Conservation (phyloP, 1,140 invertebrate genomes). For the Aphelinus atriplicis region DNA sequence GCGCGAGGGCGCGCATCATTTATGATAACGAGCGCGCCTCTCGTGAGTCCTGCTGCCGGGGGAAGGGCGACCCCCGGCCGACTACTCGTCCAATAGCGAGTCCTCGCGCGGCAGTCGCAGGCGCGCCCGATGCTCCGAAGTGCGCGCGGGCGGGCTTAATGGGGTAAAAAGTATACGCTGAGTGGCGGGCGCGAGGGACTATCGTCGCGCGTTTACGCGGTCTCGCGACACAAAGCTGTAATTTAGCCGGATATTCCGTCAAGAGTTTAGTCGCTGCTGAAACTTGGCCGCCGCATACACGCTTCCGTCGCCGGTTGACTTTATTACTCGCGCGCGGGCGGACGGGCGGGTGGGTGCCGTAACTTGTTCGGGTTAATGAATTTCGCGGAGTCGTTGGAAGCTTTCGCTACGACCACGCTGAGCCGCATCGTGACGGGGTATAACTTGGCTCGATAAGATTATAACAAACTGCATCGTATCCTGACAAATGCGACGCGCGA, state of each 20-base stretch:
- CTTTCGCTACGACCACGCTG: conserved; percentile 6
- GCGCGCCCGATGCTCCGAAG: too few species aligned
- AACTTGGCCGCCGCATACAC: conserved; percentile 12
- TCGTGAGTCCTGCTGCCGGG: too few species aligned
- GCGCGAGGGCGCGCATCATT: not conserved
- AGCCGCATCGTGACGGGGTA: not conserved
- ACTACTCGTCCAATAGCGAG: too few species aligned
- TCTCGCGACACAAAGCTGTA: not conserved
- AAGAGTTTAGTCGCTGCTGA: conserved; percentile 29
- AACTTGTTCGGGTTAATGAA: conserved; percentile 36
- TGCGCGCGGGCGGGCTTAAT: too few species aligned
- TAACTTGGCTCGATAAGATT: conserved; percentile 16
- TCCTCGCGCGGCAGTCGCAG: too few species aligned
- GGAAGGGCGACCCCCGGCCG: too few species aligned
- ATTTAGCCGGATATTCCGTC: conserved; percentile 2
- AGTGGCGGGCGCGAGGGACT: not conserved
- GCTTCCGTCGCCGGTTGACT: conserved; percentile 33
- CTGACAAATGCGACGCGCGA: not conserved
- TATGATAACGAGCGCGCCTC: conserved; percentile 14
- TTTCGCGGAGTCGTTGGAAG: conserved; percentile 16
- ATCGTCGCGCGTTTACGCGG: not conserved
- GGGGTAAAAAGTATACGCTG: too few species aligned
- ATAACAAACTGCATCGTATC: conserved; percentile 28
- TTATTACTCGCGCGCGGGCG: conserved; percentile 10
- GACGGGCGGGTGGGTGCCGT: not conserved